Base-by-base conservation (phyloP, 2,888 invertebrate genomes). In the Ametastegia equiseti region DNA sequence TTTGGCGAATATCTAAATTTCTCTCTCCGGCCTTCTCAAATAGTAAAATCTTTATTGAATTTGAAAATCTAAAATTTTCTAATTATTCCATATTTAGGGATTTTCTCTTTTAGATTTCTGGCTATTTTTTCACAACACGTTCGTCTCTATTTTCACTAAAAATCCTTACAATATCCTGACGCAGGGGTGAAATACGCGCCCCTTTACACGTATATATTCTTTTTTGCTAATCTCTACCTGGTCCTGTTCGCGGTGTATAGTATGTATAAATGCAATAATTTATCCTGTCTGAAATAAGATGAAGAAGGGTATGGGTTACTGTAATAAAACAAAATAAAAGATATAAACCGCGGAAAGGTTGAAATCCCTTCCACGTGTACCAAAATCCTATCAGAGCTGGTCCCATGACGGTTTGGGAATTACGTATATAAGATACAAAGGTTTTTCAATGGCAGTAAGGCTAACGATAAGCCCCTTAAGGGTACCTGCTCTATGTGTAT, bases 401-500 rank as follows among this genome's bases (percentile, higher is more conserved):
- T 71, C 42, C 45, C 13, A 47, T 71, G 19, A 71, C 45, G 45
- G 45, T 71, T 71, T 45, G 45, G 23, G 69, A 15, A 71, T 71
- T 71, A 71, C 27, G 45, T 47, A n/a, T n/a, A n/a, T n/a, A 45
- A 30, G 45, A 42, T 69, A 69, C 45, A 69, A 69, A 45, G 69
- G 45, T 71, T 71, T 45, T 71, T 71, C 45, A 27, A 71, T 45
- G 42, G 69, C 27, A 27, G 69, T 45, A 45, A 45, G 36, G 23
- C 15, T 71, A n/a, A n/a, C n/a, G n/a, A n/a, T n/a, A 71, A 71
- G 69, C 69, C 69, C 45, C 45, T 67, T 71, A 71, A 27, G 36
- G 65, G 15, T 71, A 45, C 45, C 27, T 45, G n/a, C n/a, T n/a
- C n/a, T n/a, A n/a, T n/a, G n/a, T n/a, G n/a, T n/a, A n/a, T n/a